Base-by-base conservation (phyloP, 2,113 vertebrate species). In the Catagonus wagneri region DNA sequence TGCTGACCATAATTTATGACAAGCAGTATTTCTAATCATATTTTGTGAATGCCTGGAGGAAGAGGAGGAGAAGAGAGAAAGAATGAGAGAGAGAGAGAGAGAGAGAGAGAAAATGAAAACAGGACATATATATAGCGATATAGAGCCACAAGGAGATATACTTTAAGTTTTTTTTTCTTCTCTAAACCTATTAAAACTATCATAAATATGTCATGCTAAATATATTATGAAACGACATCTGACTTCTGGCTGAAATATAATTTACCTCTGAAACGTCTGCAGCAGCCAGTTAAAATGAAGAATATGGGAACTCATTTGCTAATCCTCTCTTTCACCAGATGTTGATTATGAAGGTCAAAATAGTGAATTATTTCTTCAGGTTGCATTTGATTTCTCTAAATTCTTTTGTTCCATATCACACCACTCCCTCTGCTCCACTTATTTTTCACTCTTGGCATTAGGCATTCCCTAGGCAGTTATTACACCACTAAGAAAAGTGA, bases 391-490 rank as follows among this genome's bases (percentile, higher is more conserved):
- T 39, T 97, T 83, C 81, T 96, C 34, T 65, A 76, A 32, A 60
- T 86, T 52, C 69, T 79, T 89, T 7, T 71, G 34, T 84, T 80
- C 27, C 20, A 23, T 15, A 10, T 74, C 92, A 22, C 8, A 13
- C 76, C 92, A 93, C 23, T 92, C 3, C 39, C 20, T 52, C 29
- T n/a, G 4, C 27, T 87, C 86, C 84, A 97, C 95, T 95, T 97
- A 68, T 97, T 96, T 97, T 93, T 71, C 25, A 1, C 5, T 76
- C 75, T 94, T 95, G 89, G 84, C 72, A 90, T 95, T 79, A 94
- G 81, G 17, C 8, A n/a, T 85, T 92, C 72, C 90, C 74, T 95
- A 96, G 90, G 90, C 81, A 89, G 92, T 89, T 85, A 93, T 96
- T 74, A 88, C 0, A 0, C 34, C 69, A 16, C 79, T 65, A 87